Evolutionary conservation across 2,113 vertebrate species (phyloP).

Genomic region (Pygoscelis antarcticus): DNA sequence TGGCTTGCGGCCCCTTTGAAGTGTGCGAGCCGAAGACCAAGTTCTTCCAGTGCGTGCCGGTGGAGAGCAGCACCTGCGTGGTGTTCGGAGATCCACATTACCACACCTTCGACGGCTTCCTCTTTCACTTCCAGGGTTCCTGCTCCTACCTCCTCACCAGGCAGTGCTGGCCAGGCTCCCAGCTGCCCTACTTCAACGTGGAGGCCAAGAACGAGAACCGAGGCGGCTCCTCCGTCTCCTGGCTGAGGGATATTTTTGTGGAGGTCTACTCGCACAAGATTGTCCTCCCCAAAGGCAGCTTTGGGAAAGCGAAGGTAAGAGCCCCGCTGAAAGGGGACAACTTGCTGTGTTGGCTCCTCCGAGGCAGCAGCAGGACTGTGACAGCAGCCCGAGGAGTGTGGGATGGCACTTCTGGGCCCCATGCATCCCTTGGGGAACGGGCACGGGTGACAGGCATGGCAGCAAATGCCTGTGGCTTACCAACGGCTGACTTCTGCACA

Average conservation of each 20-base stretch:
- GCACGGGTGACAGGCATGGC: rapidly evolving
- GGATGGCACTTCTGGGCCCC: not conserved
- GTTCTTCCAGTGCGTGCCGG: constrained; percentile 90
- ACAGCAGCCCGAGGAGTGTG: rapidly evolving
- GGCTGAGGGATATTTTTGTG: constrained; percentile 91
- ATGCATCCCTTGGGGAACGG: rapidly evolving
- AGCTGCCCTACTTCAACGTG: constrained; percentile 92
- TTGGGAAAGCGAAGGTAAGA: constrained; percentile 90
- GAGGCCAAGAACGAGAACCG: constrained; percentile 98
- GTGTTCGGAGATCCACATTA: constrained; percentile 98
- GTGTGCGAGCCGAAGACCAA: constrained; percentile 87
- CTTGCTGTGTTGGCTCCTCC: rapidly evolving
- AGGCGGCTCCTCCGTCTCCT: constrained; percentile 87
- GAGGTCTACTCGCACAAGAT: constrained; percentile 94
- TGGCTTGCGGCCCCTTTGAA: constrained; percentile 89
- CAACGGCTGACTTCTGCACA: rapidly evolving
- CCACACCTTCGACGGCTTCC: constrained; percentile 97
- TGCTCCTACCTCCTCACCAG: constrained; percentile 94
- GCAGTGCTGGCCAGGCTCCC: constrained; percentile 88
- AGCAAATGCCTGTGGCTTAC: not conserved
- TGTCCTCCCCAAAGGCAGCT: constrained; percentile 86
- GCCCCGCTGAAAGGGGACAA: not conserved
- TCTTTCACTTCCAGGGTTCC: constrained; percentile 99
- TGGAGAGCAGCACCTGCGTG: constrained; percentile 94
- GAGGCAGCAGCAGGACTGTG: rapidly evolving